phyloP scores from a whole-genome alignment of 2,113 vertebrate genomes.

The Ailurus styani region DNA sequence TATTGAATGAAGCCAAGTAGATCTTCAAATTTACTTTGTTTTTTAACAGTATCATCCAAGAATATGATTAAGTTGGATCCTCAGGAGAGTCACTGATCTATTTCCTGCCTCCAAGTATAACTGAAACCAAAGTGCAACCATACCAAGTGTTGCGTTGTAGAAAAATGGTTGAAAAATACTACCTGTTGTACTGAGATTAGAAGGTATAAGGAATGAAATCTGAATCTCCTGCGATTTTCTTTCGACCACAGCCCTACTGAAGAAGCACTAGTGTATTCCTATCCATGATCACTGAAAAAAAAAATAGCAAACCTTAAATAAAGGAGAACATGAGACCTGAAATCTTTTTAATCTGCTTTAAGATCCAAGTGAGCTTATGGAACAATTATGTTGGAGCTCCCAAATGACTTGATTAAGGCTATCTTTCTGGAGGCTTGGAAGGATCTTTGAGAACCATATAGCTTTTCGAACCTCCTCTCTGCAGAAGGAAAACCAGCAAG shows the following conservation, averaged over 20 bases:
- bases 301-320: slow-evolving; percentile 35
- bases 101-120: not conserved
- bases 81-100: not conserved
- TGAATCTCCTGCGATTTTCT: not conserved
- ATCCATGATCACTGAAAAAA: not conserved
- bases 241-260: not conserved
- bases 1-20: not conserved
- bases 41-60: not conserved
- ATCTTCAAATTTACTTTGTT: not conserved
- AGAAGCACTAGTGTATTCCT: not conserved
- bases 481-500: not conserved
- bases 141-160: not conserved
- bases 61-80: not conserved
- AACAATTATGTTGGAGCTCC: not conserved
- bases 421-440: slow-evolving; percentile 12
- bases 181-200: slow-evolving; percentile 11
- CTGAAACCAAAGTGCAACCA: not conserved
- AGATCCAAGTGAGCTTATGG: slow-evolving; percentile 7
- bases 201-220: not conserved
- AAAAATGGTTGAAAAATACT: not conserved
- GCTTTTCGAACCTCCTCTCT: not conserved
- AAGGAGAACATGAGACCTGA: slow-evolving; percentile 19
- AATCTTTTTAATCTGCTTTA: slow-evolving; percentile 33
- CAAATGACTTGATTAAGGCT: not conserved
- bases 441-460: not conserved